A percentile compares a stretch with the other conserved stretches of the same genome.
These are phyloP conservation scores for Glareola pratincola DNA, from an alignment of 2,113 vertebrate genomes.

Conservation along the genomic window DNA sequence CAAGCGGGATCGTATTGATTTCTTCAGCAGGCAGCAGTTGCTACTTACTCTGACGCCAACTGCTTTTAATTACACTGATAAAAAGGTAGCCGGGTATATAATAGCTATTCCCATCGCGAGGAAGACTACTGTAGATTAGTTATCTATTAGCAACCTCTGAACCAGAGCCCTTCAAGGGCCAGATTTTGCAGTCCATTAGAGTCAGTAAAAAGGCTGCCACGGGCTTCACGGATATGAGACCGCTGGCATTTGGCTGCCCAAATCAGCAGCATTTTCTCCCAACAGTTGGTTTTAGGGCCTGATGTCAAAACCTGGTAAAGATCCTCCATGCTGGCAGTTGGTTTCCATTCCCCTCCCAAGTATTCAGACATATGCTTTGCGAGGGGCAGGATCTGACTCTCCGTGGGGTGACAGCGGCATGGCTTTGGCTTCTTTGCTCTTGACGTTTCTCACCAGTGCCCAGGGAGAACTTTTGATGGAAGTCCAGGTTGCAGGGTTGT, in stretches of 20 bases:
- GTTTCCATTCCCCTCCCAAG: not conserved
- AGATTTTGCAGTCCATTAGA: not conserved
- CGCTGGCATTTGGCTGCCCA: not conserved
- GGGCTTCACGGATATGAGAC: not conserved
- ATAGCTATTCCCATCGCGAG: not conserved
- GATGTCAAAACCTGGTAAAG: not conserved
- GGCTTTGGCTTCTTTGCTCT: not conserved
- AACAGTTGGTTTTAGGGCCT: not conserved
- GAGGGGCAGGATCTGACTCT: not conserved
- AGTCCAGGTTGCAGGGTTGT: too few species aligned
- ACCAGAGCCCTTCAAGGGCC: not conserved
- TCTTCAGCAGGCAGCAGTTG: not conserved
- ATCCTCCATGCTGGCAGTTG: not conserved
- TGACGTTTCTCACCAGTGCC: not conserved
- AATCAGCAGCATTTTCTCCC: not conserved
- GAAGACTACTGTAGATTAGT: not conserved
- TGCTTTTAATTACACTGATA: not conserved
- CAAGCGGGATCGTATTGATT: not conserved
- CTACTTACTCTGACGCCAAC: not conserved
- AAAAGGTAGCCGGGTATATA: not conserved
- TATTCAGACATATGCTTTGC: fast-evolving
- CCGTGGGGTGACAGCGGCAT: fast-evolving
- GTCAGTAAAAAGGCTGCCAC: fast-evolving
- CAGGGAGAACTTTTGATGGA: not conserved
- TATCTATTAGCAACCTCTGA: not conserved